Evolutionary conservation across 2,797 vertebrate species (phyloP), one percentile per base, ranked within the genome.

Genomic region (Benthosema pterotum): DNA sequence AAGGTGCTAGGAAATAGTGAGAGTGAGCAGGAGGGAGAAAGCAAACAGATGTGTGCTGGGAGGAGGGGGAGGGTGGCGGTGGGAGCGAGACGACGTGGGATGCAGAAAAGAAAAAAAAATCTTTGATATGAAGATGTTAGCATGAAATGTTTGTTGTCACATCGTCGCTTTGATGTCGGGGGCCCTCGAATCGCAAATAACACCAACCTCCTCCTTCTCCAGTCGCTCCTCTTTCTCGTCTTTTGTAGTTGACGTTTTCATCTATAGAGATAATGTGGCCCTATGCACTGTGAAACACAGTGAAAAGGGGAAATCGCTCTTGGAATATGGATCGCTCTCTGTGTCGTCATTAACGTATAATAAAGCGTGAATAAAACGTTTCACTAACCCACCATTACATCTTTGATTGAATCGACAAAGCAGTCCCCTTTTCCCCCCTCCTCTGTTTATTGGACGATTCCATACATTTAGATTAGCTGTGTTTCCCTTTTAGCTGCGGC

Each of bases 321-420:
- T n/a, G n/a, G n/a, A 74, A 79, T 72, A 73, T 69, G 63, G 56
- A 63, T 83, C 11, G 8, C 11, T 83, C 82, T 62, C 48, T 47
- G 5, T 11, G 69, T 46, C 54, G 75, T 83, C 82, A 78, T 71
- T 84, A 67, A 65, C 57, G 50, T 69, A 78, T 76, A 71, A n/a
- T 77, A 72, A 81, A 82, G 67, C 72, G 63, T 81, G 86, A 78
- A 79, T 86, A 83, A 86, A 82, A 89, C 82, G 84, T 89, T n/a
- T 89, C 81, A 84, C 72, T 55, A 73, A 79, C 76, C 79, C 70
- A 69, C 70, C 75, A 80, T 78, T 85, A 80, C 85, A 84, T 86
- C 69, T 83, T 87, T 87, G 82, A 88, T 84, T 87, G 79, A 57
- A 67, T 79, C 79, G 72, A 89, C 81, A 88, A 85, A 84, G 72